These are phyloP conservation scores for Drosophila neocordata DNA, from an alignment of 1,140 invertebrate species.

Conservation along the genomic window DNA sequence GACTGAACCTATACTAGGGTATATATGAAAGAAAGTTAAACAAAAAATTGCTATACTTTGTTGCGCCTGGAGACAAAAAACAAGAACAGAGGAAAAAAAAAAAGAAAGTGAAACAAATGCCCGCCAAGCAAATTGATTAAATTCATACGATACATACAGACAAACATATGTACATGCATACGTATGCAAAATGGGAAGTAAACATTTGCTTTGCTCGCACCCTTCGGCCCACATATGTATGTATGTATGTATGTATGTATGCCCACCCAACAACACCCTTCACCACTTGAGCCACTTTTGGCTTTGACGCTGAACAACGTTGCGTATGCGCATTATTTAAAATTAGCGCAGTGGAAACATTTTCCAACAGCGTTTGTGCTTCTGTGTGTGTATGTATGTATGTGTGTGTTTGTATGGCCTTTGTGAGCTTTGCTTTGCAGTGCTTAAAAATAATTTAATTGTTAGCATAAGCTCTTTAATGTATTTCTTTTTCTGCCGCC, in stretches of 20 bases:
- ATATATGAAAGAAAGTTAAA: not conserved
- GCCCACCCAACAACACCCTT: constrained; percentile 12
- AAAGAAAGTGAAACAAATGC: constrained; percentile 33
- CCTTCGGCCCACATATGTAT: constrained; percentile 16
- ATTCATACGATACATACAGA: constrained; percentile 27
- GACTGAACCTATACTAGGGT: not conserved
- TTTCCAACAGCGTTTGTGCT: constrained; percentile 14
- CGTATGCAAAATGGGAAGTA: constrained; percentile 3
- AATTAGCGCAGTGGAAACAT: constrained; percentile 61
- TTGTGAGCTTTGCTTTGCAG: constrained; percentile 42
- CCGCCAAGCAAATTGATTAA: constrained; percentile 69
- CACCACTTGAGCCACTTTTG: constrained; percentile 57
- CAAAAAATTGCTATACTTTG: constrained; percentile 39
- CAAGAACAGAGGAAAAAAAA: not conserved
- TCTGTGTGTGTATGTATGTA: constrained; percentile 7
- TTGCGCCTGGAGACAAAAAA: constrained; percentile 25
- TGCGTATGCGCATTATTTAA: constrained; percentile 72
- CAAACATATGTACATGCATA: not conserved
- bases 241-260: no score
- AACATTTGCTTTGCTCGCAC: constrained; percentile 42
- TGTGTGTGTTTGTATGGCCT: constrained; percentile 28
- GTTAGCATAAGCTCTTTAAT: constrained; percentile 76
- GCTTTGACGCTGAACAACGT: constrained; percentile 59
- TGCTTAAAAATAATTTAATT: constrained; percentile 78
- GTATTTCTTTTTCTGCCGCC: constrained; percentile 23